A percentile compares a stretch with the other conserved stretches of the same genome.
Conservation (phyloP, 2,797 vertebrate species). For the Anolis apletophallus region DNA sequence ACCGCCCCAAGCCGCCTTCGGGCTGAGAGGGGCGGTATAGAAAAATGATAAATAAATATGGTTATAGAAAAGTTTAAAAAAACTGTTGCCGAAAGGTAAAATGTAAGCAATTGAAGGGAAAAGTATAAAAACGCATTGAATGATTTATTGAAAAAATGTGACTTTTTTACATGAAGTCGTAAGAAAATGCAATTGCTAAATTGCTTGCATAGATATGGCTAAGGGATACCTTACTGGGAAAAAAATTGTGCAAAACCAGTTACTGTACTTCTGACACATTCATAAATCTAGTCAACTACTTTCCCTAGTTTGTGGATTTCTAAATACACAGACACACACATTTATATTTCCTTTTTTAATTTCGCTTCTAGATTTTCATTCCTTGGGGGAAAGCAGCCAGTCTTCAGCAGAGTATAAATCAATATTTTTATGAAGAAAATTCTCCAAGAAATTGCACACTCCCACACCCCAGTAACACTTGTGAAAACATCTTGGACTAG, state of each 20-base stretch:
- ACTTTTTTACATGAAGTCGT: background rate
- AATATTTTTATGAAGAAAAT: slow-evolving; percentile 26
- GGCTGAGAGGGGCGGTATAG: no score
- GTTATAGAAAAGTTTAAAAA: background rate
- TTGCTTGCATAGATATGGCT: background rate
- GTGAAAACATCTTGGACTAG: slow-evolving; percentile 14
- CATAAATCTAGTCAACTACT: background rate
- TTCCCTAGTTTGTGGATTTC: background rate
- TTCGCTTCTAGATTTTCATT: slow-evolving; percentile 24
- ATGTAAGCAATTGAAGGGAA: background rate
- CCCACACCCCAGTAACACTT: slow-evolving; percentile 9
- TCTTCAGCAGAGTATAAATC: background rate
- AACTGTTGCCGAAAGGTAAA: background rate
- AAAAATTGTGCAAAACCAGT: background rate
- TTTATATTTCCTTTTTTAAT: background rate
- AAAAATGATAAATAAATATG: no score
- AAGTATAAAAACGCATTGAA: no score
- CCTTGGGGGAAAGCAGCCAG: background rate
- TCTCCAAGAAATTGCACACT: background rate
- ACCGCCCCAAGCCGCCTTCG: no score
- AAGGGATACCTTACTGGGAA: background rate
- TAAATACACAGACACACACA: background rate
- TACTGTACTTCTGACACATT: background rate
- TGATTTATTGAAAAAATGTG: background rate
- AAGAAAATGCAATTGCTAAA: background rate